Conservation (phyloP, 2,888 invertebrate species). For the Furcula furcula region DNA sequence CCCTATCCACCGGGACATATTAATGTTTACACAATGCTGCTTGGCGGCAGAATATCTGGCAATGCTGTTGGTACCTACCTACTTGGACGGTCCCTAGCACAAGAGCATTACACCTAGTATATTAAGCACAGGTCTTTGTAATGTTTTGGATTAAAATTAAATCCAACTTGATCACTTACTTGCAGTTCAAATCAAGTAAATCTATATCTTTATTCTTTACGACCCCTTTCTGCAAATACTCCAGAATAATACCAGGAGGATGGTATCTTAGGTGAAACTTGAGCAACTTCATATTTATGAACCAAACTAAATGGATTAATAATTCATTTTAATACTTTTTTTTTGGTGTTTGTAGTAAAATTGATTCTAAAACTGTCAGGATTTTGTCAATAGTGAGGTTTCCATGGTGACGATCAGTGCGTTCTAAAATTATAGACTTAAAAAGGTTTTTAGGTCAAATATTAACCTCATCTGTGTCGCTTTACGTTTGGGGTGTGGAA, state of each 20-base stretch:
- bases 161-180: slow-evolving; percentile 62
- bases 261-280: slow-evolving; percentile 87
- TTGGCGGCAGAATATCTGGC: too few species aligned
- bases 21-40: too few species aligned
- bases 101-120: too few species aligned
- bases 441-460: too few species aligned
- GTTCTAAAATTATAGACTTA: too few species aligned
- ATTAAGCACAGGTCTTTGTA: too few species aligned
- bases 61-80: too few species aligned
- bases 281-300: slow-evolving; percentile 82
- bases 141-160: too few species aligned
- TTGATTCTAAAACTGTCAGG: slow-evolving; percentile 33
- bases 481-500: too few species aligned
- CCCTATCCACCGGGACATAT: too few species aligned
- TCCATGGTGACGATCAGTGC: slow-evolving; percentile 51
- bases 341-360: slow-evolving; percentile 27
- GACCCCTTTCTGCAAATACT: slow-evolving; percentile 81
- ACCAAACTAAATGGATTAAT: slow-evolving; percentile 3
- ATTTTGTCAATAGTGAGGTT: slow-evolving; percentile 64
- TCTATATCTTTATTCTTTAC: slow-evolving; percentile 84
- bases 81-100: too few species aligned
- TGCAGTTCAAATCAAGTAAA: slow-evolving; percentile 82
- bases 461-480: too few species aligned
- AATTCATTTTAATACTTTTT: slow-evolving; percentile 29
- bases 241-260: slow-evolving; percentile 86